Base-by-base conservation (phyloP, 2,113 vertebrate species). In the Hyaena hyaena region DNA sequence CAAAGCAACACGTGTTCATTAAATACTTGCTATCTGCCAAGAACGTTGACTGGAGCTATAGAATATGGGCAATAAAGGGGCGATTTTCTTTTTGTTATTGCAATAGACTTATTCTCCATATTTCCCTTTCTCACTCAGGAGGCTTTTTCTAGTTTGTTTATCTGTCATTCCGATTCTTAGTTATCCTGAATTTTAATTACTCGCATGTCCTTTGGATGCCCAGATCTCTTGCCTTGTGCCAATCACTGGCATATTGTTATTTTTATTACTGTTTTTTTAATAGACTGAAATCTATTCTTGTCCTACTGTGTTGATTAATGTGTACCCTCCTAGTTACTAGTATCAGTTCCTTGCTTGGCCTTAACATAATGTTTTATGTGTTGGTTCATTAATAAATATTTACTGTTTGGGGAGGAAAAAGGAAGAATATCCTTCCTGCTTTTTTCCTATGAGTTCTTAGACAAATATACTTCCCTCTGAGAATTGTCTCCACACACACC, bases 111-210 rank as follows among this genome's bases (percentile, higher is more conserved):
- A 3, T 86, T 53, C 21, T 79, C 21, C 4, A 2, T 61, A 63
- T 79, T 76, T 83, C 6, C 39, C 33, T 65, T 17, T 76, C 11
- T 95, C 3, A 21, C 16, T 58, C 14, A 24, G n/a, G 31, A 61
- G 8, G 1, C 12, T 28, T 79, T 86, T 84, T 55, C n/a, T 83
- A 71, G 73, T 24, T 74, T 93, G 7, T 63, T 87, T 82, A 45
- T 69, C 15, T 48, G 5, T 77, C 35, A 76, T 61, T 39, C 31
- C 82, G 35, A 39, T 68, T 66, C 35, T 63, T 33, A 45, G 24
- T 90, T 88, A 26, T 66, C 12, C 90, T 55, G 10, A 95, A 43
- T 91, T 88, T 71, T 28, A 69, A 61, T 95, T 63, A 73, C 63
- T 86, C 80, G 2, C 9, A 35, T 48, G 5, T 23, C 12, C 12